Percentiles rank a stretch among this genome's conserved stretches.
phyloP scores from a whole-genome alignment of 2,888 invertebrate genomes.

The Unio pictorum region DNA sequence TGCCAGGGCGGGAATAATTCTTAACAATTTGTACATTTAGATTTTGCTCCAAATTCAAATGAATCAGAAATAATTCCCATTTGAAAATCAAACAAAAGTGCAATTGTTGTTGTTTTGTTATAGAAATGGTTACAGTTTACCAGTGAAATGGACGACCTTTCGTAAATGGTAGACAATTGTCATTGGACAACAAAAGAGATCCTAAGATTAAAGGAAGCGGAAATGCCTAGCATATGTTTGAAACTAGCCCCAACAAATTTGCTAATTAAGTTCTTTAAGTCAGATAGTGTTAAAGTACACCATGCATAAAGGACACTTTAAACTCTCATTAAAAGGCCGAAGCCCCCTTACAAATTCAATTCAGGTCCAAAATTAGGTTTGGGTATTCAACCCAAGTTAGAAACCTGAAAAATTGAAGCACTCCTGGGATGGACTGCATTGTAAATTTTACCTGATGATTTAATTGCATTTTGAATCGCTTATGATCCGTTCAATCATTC shows the following conservation, averaged over 20 bases:
- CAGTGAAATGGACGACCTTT: constrained; percentile 20
- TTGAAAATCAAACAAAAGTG: constrained; percentile 40
- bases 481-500: constrained; percentile 5
- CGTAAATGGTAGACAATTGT: constrained; percentile 1
- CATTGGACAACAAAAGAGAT: constrained; percentile 1
- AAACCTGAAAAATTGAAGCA: constrained; percentile 12
- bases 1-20: constrained; percentile 35
- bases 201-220: constrained; percentile 18
- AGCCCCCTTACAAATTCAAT: constrained; percentile 13
- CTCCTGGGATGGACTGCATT: constrained; percentile 21
- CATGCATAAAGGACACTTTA: constrained; percentile 10
- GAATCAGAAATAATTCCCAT: constrained; percentile 37
- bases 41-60: constrained; percentile 37
- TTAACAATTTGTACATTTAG: constrained; percentile 42
- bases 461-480: constrained; percentile 21
- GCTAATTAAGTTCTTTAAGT: constrained; percentile 21
- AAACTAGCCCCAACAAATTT: constrained; percentile 8
- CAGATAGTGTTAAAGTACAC: background rate
- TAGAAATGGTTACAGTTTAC: constrained; percentile 25
- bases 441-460: constrained; percentile 21
- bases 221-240: constrained; percentile 35
- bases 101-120: constrained; percentile 37
- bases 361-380: constrained; percentile 19
- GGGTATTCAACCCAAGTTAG: constrained; percentile 14
- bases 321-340: constrained; percentile 12